phyloP scores from a whole-genome alignment of 2,113 vertebrate species.

The Athene noctua region DNA sequence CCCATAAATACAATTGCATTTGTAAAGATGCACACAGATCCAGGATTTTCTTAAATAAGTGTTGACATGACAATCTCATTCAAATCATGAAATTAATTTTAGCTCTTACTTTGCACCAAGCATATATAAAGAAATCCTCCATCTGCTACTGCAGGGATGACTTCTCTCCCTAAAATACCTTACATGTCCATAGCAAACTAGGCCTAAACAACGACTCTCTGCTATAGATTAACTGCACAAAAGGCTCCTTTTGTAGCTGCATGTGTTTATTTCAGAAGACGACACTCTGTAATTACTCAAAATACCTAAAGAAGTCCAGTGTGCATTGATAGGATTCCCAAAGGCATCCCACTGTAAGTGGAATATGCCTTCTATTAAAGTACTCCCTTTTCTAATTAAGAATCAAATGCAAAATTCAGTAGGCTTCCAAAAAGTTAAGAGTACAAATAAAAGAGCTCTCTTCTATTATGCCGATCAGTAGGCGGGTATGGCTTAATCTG shows the following conservation, averaged over 20 bases:
- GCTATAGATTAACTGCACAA: not conserved
- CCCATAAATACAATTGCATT: not conserved
- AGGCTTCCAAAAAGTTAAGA: not conserved
- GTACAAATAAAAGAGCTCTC: not conserved
- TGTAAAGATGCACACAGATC: not conserved
- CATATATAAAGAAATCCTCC: not conserved
- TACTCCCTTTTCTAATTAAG: not conserved
- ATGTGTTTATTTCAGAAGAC: not conserved
- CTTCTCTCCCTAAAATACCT: slow-evolving; percentile 16
- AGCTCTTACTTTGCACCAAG: not conserved
- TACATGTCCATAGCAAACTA: not conserved
- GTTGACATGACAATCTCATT: not conserved
- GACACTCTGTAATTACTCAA: not conserved
- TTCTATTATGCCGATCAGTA: not conserved
- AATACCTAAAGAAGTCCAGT: not conserved
- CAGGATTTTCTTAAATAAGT: not conserved
- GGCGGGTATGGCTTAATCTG: not conserved
- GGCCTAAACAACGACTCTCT: not conserved
- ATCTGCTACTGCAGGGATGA: not conserved
- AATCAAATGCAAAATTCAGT: not conserved
- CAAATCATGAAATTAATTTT: not conserved
- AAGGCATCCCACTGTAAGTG: not conserved
- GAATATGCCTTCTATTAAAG: not conserved
- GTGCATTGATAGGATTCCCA: not conserved
- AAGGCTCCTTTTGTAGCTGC: not conserved